These are phyloP conservation scores for Nibea albiflora DNA, from an alignment of 2,113 vertebrate species.

Conservation along the genomic window DNA sequence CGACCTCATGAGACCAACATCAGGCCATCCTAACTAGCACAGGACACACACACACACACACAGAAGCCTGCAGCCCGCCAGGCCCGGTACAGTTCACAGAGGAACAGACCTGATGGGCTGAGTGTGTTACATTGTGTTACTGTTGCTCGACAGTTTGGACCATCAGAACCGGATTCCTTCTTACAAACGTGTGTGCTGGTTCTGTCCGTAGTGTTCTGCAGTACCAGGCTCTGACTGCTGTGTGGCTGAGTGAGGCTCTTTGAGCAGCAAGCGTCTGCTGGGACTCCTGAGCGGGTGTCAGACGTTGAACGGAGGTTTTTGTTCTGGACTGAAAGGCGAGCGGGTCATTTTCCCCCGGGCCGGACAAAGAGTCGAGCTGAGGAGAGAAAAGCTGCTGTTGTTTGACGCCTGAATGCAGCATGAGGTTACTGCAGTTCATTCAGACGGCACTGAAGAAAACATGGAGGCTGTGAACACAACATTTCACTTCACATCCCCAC, in stretches of 20 bases:
- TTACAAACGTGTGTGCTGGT: background rate
- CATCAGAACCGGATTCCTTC: too few relatives aligned
- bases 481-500: too few relatives aligned
- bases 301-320: constrained; percentile 10
- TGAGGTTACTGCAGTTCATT: constrained; percentile 30
- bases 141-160: too few relatives aligned
- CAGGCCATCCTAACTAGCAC: too few relatives aligned
- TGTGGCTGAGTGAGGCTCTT: background rate
- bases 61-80: too few relatives aligned
- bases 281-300: background rate
- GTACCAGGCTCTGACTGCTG: background rate
- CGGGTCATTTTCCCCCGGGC: background rate
- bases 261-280: background rate
- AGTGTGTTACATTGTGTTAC: too few relatives aligned
- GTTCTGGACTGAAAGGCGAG: constrained; percentile 1
- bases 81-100: too few relatives aligned
- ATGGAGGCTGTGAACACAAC: background rate
- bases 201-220: background rate
- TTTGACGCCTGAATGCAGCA: background rate
- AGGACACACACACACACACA: too few relatives aligned
- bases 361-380: background rate
- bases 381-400: constrained; percentile 14
- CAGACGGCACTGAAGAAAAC: background rate
- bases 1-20: too few relatives aligned
- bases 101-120: too few relatives aligned